These are phyloP conservation scores for Teleogryllus oceanicus DNA, from an alignment of 2,888 invertebrate genomes.

Conservation along the genomic window DNA sequence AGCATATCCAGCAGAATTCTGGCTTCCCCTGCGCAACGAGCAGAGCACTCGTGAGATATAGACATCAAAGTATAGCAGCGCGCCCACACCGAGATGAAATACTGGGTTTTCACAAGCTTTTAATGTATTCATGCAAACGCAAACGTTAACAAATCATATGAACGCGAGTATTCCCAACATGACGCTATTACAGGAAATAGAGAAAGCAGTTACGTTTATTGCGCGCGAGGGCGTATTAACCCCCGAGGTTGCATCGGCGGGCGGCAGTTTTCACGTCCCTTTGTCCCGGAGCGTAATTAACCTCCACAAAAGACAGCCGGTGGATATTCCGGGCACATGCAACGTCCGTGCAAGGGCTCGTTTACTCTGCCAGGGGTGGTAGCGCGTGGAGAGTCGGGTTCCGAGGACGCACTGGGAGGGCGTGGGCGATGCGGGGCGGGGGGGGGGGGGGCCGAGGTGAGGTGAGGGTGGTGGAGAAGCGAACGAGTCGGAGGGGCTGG, in stretches of 20 bases:
- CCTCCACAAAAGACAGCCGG: neutral
- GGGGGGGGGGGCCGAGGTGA: neutral
- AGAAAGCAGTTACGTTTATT: neutral
- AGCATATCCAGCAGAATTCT: too few species aligned
- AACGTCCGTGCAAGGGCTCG: neutral
- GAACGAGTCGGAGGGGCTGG: neutral
- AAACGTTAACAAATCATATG: too few species aligned
- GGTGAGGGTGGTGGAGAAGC: neutral
- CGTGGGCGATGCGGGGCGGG: neutral
- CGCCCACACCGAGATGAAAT: too few species aligned
- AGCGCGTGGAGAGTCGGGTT: neutral
- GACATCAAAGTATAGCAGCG: too few species aligned
- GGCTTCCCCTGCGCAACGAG: too few species aligned
- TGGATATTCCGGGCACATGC: slow-evolving; percentile 6
- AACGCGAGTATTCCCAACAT: too few species aligned
- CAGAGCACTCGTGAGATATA: too few species aligned
- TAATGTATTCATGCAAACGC: too few species aligned
- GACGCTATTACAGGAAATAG: neutral
- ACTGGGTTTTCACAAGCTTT: too few species aligned
- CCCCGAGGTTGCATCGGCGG: neutral
- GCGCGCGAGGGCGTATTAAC: neutral
- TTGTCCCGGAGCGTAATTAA: neutral
- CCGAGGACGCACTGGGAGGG: neutral
- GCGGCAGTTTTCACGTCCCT: slow-evolving; percentile 1
- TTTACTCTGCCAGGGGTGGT: neutral